Base-by-base conservation (phyloP, 2,797 vertebrate species). In the Alca torda region DNA sequence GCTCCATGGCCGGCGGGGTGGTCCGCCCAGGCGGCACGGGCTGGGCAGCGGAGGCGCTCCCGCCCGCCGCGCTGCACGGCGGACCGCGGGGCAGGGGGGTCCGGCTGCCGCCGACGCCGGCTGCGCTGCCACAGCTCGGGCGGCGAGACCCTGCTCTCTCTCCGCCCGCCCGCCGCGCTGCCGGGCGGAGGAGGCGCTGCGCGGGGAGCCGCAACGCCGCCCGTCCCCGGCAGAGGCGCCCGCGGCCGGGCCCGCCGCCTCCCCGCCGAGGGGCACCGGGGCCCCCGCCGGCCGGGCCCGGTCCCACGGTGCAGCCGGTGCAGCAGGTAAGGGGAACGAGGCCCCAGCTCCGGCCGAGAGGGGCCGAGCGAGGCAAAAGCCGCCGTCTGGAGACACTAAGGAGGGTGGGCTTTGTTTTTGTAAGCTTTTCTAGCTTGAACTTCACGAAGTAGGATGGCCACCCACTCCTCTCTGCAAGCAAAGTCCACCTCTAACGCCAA, bases 221-320 rank as follows among this genome's bases (percentile, higher is more conserved):
- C 84, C 48, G 82, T 28, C 56, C 82, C 87, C 90, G 56, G 16
- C 91, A 89, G 89, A 88, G 94, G 94, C 92, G 89, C 89, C 70
- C 74, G n/a, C 37, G 45, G n/a, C 9, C 46, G 60, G 24, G 16
- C 59, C 54, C 85, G 43, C 10, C 88, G 24, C 45, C 60, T 48
- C 53, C 70, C 43, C n/a, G 13, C 28, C 9, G 28, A 3, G 46
- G 63, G 72, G 61, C 88, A 75, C 57, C 77, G 35, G 70, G 37
- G 30, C 35, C 35, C 37, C 23, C 63, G 25, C 14, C 20, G 20
- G 57, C 59, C 13, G 7, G 19, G n/a, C 51, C 57, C 35, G 17
- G 45, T 31, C 53, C 31, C 26, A 8, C 41, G 43, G 10, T 4
- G 31, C 53, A 3, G 3, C 18, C 8, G 39, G 37, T 3, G 41